A percentile compares a stretch with the other conserved stretches of the same genome.
Evolutionary conservation across 2,797 vertebrate genomes (phyloP).

Genomic region (Gadopsis marmoratus): DNA sequence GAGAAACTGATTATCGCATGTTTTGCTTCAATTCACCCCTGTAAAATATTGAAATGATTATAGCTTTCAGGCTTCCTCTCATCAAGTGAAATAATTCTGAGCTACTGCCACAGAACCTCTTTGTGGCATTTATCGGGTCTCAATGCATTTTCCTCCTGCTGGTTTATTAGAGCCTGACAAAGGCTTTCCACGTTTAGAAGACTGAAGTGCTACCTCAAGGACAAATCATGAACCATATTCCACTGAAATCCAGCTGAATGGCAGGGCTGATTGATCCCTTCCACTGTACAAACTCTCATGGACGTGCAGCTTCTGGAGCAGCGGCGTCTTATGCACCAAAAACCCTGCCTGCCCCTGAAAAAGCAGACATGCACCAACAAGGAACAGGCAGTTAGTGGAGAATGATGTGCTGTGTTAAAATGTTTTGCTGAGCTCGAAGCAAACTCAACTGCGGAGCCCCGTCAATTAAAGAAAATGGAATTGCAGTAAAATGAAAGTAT

Average conservation of each 20-base stretch:
- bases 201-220: slow-evolving; percentile 14
- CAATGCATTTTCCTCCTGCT: slow-evolving; percentile 12
- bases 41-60: not conserved
- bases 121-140: slow-evolving; percentile 25
- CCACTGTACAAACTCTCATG: not conserved
- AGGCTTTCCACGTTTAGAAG: slow-evolving; percentile 9
- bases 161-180: slow-evolving; percentile 19
- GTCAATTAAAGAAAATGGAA: not conserved
- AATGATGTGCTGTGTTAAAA: slow-evolving; percentile 42
- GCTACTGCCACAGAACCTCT: not conserved
- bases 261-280: not conserved
- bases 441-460: not conserved
- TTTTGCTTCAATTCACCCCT: not conserved
- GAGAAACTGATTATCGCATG: rapidly evolving
- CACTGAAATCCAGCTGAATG: slow-evolving; percentile 9
- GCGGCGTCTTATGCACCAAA: not conserved
- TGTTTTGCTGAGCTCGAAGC: slow-evolving; percentile 19
- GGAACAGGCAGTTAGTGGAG: slow-evolving; percentile 36
- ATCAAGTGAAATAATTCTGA: not conserved
- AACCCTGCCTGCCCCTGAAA: not conserved
- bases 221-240: slow-evolving; percentile 18
- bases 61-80: not conserved
- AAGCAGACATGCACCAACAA: slow-evolving; percentile 50
- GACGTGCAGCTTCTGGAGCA: not conserved
- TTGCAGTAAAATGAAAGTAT: not conserved